A percentile compares a stretch with the other conserved stretches of the same genome.
These are phyloP conservation scores for Plodia interpunctella DNA, from an alignment of 1,140 invertebrate genomes.

Conservation along the genomic window DNA sequence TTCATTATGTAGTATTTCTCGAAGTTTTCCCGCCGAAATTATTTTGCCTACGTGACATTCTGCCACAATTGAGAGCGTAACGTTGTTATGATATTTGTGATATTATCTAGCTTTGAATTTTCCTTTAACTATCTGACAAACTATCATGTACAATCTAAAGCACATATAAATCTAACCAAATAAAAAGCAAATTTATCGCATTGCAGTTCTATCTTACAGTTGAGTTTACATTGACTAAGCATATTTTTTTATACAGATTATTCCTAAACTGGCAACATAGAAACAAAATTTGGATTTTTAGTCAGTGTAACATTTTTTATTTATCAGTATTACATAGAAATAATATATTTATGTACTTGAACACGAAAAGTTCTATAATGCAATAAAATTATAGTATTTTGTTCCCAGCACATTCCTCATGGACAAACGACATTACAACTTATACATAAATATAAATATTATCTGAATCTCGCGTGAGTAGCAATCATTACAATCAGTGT, in stretches of 20 bases:
- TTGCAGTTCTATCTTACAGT: too few relatives aligned
- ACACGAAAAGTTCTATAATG: too few relatives aligned
- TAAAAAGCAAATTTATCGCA: too few relatives aligned
- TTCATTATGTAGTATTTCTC: not conserved
- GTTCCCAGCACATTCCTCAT: not conserved
- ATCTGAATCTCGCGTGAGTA: not conserved
- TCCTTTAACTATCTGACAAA: not conserved
- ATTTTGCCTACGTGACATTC: conserved; percentile 1
- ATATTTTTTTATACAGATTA: too few relatives aligned
- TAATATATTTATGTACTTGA: too few relatives aligned
- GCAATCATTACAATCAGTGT: not conserved
- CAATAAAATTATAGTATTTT: too few relatives aligned
- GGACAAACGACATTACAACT: not conserved
- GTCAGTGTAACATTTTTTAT: too few relatives aligned
- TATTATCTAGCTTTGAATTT: not conserved
- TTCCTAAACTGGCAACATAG: too few relatives aligned
- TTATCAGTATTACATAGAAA: too few relatives aligned
- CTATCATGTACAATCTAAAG: not conserved
- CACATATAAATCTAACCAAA: too few relatives aligned
- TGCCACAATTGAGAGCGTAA: not conserved
- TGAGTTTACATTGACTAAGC: too few relatives aligned
- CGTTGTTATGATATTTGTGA: not conserved
- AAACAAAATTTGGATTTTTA: too few relatives aligned
- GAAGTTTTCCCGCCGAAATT: not conserved
- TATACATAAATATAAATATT: not conserved